Evolutionary conservation across 2,888 invertebrate genomes (phyloP), one percentile per base, ranked within the genome.

Genomic region (Bibio marci): DNA sequence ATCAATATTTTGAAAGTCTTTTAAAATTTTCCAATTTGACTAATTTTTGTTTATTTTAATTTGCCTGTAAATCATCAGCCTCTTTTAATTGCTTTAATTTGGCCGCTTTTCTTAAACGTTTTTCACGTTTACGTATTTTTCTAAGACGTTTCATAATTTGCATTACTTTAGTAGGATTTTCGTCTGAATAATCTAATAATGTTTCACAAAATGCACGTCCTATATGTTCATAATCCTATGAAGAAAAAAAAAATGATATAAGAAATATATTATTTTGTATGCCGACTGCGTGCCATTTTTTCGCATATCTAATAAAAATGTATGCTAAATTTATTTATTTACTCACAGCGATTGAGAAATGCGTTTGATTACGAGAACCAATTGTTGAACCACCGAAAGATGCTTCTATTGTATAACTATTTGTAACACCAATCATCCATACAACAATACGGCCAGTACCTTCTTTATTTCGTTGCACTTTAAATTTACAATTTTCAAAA

Each of bases 341-440:
- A 49, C 52, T 52, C 49, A 62, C 62, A 52, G 55, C 52, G n/a
- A 76, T 76, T 19, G 75, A 76, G 56, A 91, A 92, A 59, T 92
- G 92, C 15, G 83, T 85, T 5, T 80, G 81, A 49, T 71, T 69
- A 55, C 85, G 72, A 33, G 80, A 76, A 3, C 87, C 87, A 40
- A 90, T 62, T 45, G 77, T 77, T 3, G 91, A 85, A 10, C 92
- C 94, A 37, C 87, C 88, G 58, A 92, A 86, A 1, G 92, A 91
- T 7, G 92, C 90, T 65, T 94, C 94, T 73, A 94, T 76, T 4
- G 92, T 94, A 56, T 87, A 94, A 59, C 91, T 92, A 53, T 92
- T 90, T 41, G 81, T 78, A 34, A 92, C 83, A 18, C 92, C 92
- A 71, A 92, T 74, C 71, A 90, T 82, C 91, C 91, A 92, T 52